These are phyloP conservation scores for Xestobium rufovillosum DNA, from an alignment of 2,888 invertebrate genomes.

Conservation along the genomic window DNA sequence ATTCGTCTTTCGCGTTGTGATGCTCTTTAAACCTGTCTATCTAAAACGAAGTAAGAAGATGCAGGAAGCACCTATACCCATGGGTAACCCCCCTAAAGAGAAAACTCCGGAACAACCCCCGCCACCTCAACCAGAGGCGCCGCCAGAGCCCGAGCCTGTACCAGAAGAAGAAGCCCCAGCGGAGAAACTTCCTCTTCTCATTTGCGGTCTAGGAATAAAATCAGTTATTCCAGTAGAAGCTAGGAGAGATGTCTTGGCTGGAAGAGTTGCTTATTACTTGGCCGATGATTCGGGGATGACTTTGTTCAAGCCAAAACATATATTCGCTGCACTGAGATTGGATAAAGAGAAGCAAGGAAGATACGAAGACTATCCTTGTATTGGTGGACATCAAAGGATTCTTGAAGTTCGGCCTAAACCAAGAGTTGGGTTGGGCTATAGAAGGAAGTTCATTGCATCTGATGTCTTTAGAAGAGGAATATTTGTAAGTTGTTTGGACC, in stretches of 20 bases:
- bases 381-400: conserved; percentile 37
- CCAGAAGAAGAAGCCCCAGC: conserved; percentile 7
- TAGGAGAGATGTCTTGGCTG: conserved; percentile 64
- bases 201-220: conserved; percentile 51
- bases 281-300: conserved; percentile 63
- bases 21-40: conserved; percentile 35
- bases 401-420: conserved; percentile 28
- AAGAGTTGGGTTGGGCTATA: conserved; percentile 30
- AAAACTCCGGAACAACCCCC: conserved; percentile 13
- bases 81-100: conserved; percentile 22
- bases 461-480: conserved; percentile 34
- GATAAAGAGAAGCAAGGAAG: conserved; percentile 48
- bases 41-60: conserved; percentile 29
- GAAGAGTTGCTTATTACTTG: conserved; percentile 66
- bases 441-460: conserved; percentile 32
- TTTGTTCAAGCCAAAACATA: conserved; percentile 66
- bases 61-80: conserved; percentile 31
- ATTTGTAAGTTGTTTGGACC: conserved; percentile 30
- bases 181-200: conserved; percentile 32
- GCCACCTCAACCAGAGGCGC: conserved; percentile 23
- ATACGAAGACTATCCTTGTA: conserved; percentile 36
- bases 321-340: conserved; percentile 64
- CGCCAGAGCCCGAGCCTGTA: conserved; percentile 18
- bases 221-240: conserved; percentile 71
- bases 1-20: too few relatives aligned